phyloP scores from a whole-genome alignment of 1,140 invertebrate species.

The Callitettix versicolor region DNA sequence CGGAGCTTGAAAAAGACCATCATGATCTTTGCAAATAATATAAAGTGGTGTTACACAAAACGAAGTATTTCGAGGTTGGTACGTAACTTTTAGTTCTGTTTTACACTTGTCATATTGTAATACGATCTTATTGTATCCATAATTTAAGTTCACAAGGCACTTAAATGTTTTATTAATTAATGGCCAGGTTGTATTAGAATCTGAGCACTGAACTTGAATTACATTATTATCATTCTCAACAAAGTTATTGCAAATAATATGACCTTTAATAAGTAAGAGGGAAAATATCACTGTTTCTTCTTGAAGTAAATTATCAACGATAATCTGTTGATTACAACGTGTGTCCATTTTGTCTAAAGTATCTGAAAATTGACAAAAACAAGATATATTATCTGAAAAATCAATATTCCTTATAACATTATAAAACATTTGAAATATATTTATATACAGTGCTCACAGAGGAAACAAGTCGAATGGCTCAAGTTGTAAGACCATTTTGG shows the following conservation, averaged over 20 bases:
- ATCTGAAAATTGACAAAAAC: no score
- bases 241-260: background rate
- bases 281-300: conserved; percentile 20
- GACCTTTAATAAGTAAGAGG: conserved; percentile 20
- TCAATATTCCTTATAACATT: no score
- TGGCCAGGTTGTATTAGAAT: conserved; percentile 14
- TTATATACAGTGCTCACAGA: no score
- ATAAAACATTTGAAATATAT: no score
- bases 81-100: conserved; percentile 13
- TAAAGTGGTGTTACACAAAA: conserved; percentile 53
- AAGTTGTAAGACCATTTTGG: no score
- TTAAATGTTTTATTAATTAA: conserved; percentile 21
- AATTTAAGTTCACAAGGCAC: conserved; percentile 19
- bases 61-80: conserved; percentile 16
- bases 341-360: no score
- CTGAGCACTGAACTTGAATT: conserved; percentile 6
- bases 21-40: conserved; percentile 60
- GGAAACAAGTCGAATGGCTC: no score
- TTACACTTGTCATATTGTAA: conserved; percentile 14
- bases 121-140: conserved; percentile 18
- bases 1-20: conserved; percentile 71
- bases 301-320: background rate
- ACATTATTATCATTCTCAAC: conserved; percentile 3
- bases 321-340: background rate
- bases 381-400: no score